Percentiles rank a stretch among this genome's conserved stretches.
phyloP scores from a whole-genome alignment of 1,140 invertebrate species.

The Diprion similis region DNA sequence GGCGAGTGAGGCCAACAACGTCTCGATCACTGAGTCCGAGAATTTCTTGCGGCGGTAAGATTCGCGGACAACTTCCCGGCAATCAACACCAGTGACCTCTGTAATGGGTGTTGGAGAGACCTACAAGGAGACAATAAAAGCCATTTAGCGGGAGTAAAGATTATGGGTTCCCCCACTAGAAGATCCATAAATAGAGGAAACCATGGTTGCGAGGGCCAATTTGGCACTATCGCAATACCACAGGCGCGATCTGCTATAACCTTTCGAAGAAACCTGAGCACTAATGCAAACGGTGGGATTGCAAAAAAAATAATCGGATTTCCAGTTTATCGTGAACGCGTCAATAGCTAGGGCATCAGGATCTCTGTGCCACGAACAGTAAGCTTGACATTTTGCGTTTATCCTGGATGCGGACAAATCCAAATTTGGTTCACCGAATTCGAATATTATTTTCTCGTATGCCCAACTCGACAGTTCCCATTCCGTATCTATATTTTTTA shows the following conservation, averaged over 20 bases:
- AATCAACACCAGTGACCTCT: constrained; percentile 12
- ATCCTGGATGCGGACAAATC: constrained; percentile 34
- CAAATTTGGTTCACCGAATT: constrained; percentile 31
- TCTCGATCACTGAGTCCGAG: constrained; percentile 15
- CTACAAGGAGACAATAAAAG: constrained; percentile 23
- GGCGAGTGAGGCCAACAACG: constrained; percentile 17
- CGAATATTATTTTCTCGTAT: constrained; percentile 27
- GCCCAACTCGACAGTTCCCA: constrained; percentile 22
- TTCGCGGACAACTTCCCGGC: constrained; percentile 20
- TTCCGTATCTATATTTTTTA: constrained; percentile 21
- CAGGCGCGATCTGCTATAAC: constrained; percentile 33
- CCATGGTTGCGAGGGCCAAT: constrained; percentile 41
- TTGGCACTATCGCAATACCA: constrained; percentile 43
- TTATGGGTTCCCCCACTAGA: constrained; percentile 6
- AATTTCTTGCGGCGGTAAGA: constrained; percentile 17
- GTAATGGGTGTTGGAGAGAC: constrained; percentile 22
- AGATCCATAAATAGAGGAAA: constrained; percentile 29
- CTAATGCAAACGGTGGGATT: constrained; percentile 37
- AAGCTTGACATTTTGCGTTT: constrained; percentile 34
- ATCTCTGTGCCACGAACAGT: constrained; percentile 35
- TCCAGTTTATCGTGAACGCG: constrained; percentile 40
- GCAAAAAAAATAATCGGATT: constrained; percentile 35
- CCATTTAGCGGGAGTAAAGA: constrained; percentile 12
- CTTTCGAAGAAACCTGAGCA: constrained; percentile 30
- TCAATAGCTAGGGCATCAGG: constrained; percentile 33